These are phyloP conservation scores for Pseudochirops corinnae DNA, from an alignment of 2,797 vertebrate genomes.

Conservation along the genomic window DNA sequence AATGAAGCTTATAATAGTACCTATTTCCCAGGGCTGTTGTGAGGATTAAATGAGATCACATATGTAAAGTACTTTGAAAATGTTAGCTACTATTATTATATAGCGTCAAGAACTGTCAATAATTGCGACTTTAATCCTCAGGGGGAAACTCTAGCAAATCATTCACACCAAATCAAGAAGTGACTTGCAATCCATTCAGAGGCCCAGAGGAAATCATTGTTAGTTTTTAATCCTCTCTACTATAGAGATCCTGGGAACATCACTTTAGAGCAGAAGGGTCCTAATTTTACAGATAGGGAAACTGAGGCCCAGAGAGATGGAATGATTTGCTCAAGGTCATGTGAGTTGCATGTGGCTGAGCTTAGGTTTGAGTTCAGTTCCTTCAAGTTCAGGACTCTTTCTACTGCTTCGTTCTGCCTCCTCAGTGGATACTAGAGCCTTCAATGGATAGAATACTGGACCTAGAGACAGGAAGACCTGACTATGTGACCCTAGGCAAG, in stretches of 20 bases:
- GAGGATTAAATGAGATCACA: not conserved
- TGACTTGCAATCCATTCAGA: not conserved
- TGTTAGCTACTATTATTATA: not conserved
- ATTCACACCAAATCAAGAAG: not conserved
- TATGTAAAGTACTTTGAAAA: not conserved
- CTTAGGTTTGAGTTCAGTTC: not conserved
- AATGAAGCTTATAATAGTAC: not conserved
- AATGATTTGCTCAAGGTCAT: not conserved
- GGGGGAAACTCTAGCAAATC: not conserved
- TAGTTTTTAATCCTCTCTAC: too few relatives aligned
- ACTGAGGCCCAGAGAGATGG: not conserved
- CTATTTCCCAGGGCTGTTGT: not conserved
- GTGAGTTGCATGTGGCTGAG: not conserved
- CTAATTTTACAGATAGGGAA: not conserved
- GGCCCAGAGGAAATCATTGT: too few relatives aligned
- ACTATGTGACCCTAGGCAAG: not conserved
- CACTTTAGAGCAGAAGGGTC: not conserved
- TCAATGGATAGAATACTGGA: not conserved
- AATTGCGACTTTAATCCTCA: not conserved
- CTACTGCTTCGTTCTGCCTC: not conserved
- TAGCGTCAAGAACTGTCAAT: not conserved
- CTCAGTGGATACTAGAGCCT: not conserved
- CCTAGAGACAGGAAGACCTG: not conserved
- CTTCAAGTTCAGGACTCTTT: not conserved
- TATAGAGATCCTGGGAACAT: too few relatives aligned